Evolutionary conservation across 2,797 vertebrate genomes (phyloP), one percentile per base, ranked within the genome.

Genomic region (Labeo calbasu): DNA sequence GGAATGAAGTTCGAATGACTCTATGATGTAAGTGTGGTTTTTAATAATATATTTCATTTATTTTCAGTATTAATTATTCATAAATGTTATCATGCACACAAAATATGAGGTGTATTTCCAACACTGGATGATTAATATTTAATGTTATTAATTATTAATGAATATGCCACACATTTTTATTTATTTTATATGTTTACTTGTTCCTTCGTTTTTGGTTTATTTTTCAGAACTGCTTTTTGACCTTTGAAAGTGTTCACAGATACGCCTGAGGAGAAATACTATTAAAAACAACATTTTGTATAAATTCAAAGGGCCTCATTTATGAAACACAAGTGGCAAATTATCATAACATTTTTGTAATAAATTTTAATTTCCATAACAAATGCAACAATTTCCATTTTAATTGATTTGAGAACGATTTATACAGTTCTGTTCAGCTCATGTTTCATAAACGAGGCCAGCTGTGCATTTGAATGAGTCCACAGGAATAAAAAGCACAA

Each of bases 381-480:
- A 55, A 51, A 51, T 55, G 0, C 50, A 55, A 32, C 11, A 0
- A 28, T 63, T 50, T 79, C 11, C 36, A 78, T 28, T 28, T 61
- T 14, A 78, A 78, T 65, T 57, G n/a, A 63, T 55, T 69, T 6
- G 21, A 79, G 43, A 51, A 66, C 0, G 23, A 28, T 19, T 32
- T 51, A 25, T 40, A 25, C 4, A 32, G 14, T 77, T 43, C 32
- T 69, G 48, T 51, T 79, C 28, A 1, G 2, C 63, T 79, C 48
- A 68, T 79, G 78, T 69, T 69, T 80, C 21, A 55, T 53, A 14
- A 50, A 69, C 55, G 78, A 80, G 48, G 25, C 28, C 23, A 14
- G 25, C 36, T 68, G 19, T 65, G 23, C 53, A 19, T 53, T 28
- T 11, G 46, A 48, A 40, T 6, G 10, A 50, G 43, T 63, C n/a